Evolutionary conservation across 2,113 vertebrate species (phyloP).

Genomic region (Cryptomyrus ogoouensis): DNA sequence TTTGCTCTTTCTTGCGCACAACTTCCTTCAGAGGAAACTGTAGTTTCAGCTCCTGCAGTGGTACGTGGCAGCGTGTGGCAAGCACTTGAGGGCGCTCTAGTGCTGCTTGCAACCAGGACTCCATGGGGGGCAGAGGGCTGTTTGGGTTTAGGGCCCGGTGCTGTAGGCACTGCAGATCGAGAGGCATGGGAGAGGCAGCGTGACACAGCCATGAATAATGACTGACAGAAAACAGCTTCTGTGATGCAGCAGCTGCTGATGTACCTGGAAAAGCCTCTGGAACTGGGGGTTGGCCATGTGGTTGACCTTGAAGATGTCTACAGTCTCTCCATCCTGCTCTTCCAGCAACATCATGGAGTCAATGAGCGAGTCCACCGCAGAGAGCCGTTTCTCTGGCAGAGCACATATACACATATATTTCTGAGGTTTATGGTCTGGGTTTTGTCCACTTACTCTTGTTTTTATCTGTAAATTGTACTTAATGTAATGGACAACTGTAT

Average conservation of each 20-base stretch:
- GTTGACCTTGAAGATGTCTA: slow-evolving; percentile 77
- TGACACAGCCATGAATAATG: not conserved
- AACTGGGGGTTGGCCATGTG: slow-evolving; percentile 85
- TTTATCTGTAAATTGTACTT: not conserved
- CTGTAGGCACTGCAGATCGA: slow-evolving; percentile 75
- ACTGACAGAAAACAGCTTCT: no score
- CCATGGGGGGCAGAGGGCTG: slow-evolving; percentile 71
- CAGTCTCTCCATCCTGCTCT: slow-evolving; percentile 57
- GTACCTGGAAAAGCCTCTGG: slow-evolving; percentile 91
- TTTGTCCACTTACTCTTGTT: not conserved
- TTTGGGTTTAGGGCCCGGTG: slow-evolving; percentile 73
- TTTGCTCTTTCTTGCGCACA: slow-evolving; percentile 75
- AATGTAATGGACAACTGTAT: not conserved
- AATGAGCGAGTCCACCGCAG: slow-evolving; percentile 79
- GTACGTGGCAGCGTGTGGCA: slow-evolving; percentile 56
- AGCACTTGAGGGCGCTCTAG: slow-evolving; percentile 70
- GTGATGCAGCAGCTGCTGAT: not conserved
- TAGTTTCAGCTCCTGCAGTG: slow-evolving; percentile 72
- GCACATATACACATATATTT: not conserved
- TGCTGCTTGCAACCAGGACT: slow-evolving; percentile 68
- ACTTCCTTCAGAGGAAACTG: slow-evolving; percentile 79
- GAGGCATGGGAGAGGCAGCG: not conserved
- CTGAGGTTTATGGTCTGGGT: not conserved
- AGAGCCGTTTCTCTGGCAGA: slow-evolving; percentile 70
- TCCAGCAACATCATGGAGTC: slow-evolving; percentile 85